Base-by-base conservation (phyloP, 2,797 vertebrate genomes). In the Eulemur albifrons region DNA sequence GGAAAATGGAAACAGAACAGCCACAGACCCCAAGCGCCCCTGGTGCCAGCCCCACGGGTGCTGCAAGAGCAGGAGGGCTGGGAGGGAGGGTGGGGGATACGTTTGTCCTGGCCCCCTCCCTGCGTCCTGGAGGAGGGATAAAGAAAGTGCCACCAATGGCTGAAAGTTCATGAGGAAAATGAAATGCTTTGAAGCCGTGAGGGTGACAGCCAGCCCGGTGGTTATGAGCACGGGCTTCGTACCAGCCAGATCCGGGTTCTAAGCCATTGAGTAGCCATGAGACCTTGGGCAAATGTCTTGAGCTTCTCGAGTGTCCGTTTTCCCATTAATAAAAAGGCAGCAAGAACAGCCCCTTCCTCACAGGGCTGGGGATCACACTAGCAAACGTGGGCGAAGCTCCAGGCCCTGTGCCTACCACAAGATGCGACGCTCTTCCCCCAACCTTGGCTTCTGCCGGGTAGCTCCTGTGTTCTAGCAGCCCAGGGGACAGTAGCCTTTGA, bases 11-110 rank as follows among this genome's bases (percentile, higher is more conserved):
- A 52, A 69, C 40, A 30, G 3, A 59, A 25, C 18, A 2, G 9
- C 15, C 9, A 21, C 27, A 7, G 69, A 12, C 15, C 20, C 1
- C 2, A 35, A 35, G 27, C 13, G 2, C 18, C 14, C 30, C 0
- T 1, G 23, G 15, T 10, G 67, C 57, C 10, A 20, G 45, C 15
- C 48, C 35, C 23, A 0, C 0, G 2, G 38, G 23, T 5, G 11
- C 30, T 27, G 65, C 3, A 57, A 70, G 54, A 17, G 45, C 20
- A 11, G 30, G 9, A 14, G 43, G 35, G 23, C 43, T 40, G 6
- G 63, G 54, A 0, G 13, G 17, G 23, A 23, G 12, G n/a, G 7
- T 17, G 32, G 13, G 32, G 17, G 27, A 4, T 17, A 13, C 21
- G 12, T 27, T 69, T 77, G 25, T 32, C 38, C 18, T 32, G 69